Conservation (phyloP, 2,113 vertebrate genomes). For the Tupaia chinensis region DNA sequence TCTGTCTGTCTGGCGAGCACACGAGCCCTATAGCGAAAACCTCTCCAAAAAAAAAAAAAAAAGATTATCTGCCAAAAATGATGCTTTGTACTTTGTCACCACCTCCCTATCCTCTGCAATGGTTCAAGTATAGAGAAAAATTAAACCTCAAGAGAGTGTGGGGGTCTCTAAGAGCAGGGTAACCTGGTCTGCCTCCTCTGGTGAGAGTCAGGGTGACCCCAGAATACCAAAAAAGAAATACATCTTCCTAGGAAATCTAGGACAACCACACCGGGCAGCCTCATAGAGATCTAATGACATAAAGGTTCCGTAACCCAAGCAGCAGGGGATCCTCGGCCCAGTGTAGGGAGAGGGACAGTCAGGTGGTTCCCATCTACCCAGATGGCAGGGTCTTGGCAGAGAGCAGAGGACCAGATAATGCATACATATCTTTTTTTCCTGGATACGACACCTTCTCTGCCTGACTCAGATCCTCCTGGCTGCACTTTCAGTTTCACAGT, state of each 20-base stretch:
- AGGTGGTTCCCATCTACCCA: neutral
- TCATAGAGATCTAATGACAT: neutral
- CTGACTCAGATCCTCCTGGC: neutral
- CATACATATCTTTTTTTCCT: neutral
- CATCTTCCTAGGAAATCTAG: neutral
- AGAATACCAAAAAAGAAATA: neutral
- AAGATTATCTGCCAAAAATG: too few relatives aligned
- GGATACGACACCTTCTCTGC: neutral
- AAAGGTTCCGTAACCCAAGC: neutral
- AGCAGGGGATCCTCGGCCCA: neutral
- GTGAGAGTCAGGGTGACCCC: neutral
- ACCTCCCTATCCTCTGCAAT: neutral
- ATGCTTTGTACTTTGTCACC: neutral
- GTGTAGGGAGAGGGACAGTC: accelerated
- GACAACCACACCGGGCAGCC: neutral
- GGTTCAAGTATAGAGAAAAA: neutral
- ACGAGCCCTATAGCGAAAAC: too few relatives aligned
- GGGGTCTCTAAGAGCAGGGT: neutral
- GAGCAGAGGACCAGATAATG: neutral
- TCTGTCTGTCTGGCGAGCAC: too few relatives aligned
- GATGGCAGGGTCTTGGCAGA: neutral
- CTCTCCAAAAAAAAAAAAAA: too few relatives aligned
- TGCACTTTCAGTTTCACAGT: neutral
- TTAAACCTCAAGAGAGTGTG: neutral
- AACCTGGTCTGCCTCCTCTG: neutral